Evolutionary conservation across 2,888 invertebrate species (phyloP).

Genomic region (Trilocha varians): DNA sequence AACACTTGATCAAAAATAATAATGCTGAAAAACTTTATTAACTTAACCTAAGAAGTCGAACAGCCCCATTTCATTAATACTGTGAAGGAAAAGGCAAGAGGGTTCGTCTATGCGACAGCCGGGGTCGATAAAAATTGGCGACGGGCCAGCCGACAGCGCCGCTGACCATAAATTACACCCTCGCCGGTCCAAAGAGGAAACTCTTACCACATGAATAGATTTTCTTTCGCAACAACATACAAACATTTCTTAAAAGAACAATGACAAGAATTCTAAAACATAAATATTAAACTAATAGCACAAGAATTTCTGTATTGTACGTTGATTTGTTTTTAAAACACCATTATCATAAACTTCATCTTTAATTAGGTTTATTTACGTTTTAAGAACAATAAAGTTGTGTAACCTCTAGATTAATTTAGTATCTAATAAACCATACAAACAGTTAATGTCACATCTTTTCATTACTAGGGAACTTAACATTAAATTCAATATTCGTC

Average conservation of each 20-base stretch:
- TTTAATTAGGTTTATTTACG: no score
- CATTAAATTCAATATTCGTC: no score
- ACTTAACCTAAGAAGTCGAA: neutral
- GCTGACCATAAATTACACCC: conserved; percentile 47
- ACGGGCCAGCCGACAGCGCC: conserved; percentile 58
- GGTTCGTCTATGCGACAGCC: conserved; percentile 17
- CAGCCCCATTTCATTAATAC: neutral
- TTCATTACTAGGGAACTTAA: no score
- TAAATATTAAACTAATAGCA: neutral
- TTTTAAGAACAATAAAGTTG: no score
- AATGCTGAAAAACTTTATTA: neutral
- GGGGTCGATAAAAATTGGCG: conserved; percentile 70
- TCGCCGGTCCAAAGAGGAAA: conserved; percentile 38
- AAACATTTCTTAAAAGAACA: neutral
- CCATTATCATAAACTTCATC: no score
- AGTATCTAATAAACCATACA: no score
- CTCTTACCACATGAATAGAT: conserved; percentile 17
- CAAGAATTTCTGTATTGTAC: no score
- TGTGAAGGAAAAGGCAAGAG: conserved; percentile 4
- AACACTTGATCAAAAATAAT: neutral
- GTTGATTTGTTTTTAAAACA: no score
- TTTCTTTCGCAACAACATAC: neutral
- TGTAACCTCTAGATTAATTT: no score
- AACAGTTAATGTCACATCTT: no score
- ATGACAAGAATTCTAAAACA: neutral